phyloP scores from a whole-genome alignment of 2,888 invertebrate genomes.

The Folsomia manolachei region DNA sequence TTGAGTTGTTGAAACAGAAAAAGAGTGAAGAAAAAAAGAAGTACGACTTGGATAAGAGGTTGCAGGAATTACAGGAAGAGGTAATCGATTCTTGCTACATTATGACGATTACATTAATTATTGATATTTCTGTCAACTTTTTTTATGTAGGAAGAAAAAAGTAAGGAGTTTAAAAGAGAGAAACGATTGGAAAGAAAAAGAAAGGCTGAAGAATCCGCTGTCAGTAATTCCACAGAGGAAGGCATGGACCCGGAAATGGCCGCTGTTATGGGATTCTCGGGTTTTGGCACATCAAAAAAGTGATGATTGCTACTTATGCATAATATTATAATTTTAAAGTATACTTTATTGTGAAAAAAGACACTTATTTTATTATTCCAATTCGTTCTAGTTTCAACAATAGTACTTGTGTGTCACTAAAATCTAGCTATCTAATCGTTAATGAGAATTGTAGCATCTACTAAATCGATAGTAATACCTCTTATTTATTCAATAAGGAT shows the following conservation, averaged over 20 bases:
- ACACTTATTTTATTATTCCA: too few relatives aligned
- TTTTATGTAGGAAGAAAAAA: conserved; percentile 71
- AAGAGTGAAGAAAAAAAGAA: conserved; percentile 93
- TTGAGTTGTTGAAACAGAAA: conserved; percentile 89
- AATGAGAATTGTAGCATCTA: too few relatives aligned
- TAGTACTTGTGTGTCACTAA: too few relatives aligned
- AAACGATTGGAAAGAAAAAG: conserved; percentile 84
- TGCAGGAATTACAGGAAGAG: conserved; percentile 92
- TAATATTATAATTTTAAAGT: conserved; percentile 23
- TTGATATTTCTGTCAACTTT: background rate
- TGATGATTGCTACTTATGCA: too few relatives aligned
- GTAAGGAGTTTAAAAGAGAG: conserved; percentile 83
- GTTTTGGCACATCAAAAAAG: conserved; percentile 83
- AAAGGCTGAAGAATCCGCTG: conserved; percentile 65
- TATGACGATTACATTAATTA: conserved; percentile 5
- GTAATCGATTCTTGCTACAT: conserved; percentile 53
- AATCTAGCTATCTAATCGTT: too few relatives aligned
- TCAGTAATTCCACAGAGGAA: conserved; percentile 53
- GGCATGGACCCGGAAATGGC: conserved; percentile 67
- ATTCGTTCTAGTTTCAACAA: too few relatives aligned
- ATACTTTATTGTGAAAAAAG: background rate
- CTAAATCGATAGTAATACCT: too few relatives aligned
- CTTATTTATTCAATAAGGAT: too few relatives aligned
- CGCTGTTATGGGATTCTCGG: conserved; percentile 92
- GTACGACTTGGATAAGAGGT: conserved; percentile 85